These are phyloP conservation scores for Gopherus flavomarginatus DNA, from an alignment of 2,113 vertebrate species.

Conservation along the genomic window DNA sequence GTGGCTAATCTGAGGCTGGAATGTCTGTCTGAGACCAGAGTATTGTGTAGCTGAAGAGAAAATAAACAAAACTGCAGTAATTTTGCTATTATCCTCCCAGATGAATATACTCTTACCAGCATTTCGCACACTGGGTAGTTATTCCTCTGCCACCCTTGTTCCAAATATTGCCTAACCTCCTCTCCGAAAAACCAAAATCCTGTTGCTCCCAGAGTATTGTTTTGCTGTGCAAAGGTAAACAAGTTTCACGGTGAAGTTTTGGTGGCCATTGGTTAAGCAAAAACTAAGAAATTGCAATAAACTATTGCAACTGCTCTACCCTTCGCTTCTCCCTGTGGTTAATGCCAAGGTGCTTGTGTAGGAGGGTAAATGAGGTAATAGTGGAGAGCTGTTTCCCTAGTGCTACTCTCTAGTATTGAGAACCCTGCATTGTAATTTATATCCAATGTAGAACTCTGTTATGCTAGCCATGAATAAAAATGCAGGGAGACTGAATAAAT, in stretches of 20 bases:
- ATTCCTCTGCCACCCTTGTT: not conserved
- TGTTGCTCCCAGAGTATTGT: not conserved
- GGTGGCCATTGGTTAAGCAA: not conserved
- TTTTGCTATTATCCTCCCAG: not conserved
- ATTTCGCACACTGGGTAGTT: not conserved
- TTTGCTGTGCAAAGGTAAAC: not conserved
- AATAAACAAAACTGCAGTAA: not conserved
- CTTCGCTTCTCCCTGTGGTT: not conserved
- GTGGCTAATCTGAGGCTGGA: not conserved
- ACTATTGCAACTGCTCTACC: not conserved
- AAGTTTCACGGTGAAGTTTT: not conserved
- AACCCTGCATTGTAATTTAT: accelerated
- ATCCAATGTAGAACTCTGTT: not conserved
- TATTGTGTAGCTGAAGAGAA: not conserved
- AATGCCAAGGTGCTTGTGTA: not conserved
- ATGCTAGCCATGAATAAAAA: not conserved
- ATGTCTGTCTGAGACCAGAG: not conserved
- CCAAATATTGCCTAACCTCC: not conserved
- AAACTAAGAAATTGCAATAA: not conserved
- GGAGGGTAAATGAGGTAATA: not conserved
- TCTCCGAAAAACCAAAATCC: not conserved
- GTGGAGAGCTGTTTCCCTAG: not conserved
- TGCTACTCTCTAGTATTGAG: not conserved
- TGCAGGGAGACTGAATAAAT: not conserved
- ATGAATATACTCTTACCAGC: not conserved